phyloP scores from a whole-genome alignment of 2,113 vertebrate species.

The Erpornis zantholeuca region DNA sequence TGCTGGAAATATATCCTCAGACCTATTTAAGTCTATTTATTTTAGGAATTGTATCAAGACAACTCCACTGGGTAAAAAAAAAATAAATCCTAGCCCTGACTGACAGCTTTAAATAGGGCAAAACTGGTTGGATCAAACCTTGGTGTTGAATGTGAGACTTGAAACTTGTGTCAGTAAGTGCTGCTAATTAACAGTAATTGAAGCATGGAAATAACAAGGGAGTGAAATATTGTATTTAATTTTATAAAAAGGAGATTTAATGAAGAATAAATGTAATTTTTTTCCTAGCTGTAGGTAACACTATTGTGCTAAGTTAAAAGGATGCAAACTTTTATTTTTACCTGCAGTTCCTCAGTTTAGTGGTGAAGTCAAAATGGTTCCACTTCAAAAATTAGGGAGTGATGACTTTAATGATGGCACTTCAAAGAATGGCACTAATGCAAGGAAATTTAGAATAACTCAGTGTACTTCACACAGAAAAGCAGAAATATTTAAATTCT shows the following conservation, averaged over 20 bases:
- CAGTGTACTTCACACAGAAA: neutral
- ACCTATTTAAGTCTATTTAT: neutral
- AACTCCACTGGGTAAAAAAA: neutral
- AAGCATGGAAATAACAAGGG: neutral
- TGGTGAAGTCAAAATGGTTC: neutral
- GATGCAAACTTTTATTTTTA: neutral
- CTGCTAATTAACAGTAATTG: slow-evolving; percentile 22
- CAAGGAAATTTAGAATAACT: neutral
- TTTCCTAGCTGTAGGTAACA: neutral
- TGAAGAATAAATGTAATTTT: neutral
- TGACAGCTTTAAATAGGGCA: slow-evolving; percentile 22
- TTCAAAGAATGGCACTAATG: neutral
- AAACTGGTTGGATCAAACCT: neutral
- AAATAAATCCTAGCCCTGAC: neutral
- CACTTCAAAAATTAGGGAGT: neutral
- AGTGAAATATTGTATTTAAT: neutral
- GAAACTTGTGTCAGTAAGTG: neutral
- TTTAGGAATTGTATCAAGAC: neutral
- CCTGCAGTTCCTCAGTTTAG: neutral
- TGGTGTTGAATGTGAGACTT: neutral
- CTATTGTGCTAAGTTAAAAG: neutral
- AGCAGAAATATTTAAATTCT: neutral
- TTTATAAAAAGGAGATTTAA: neutral
- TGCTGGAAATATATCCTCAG: neutral
- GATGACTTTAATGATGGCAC: neutral